Evolutionary conservation across 1,140 invertebrate genomes (phyloP), one percentile per base, ranked within the genome.

Genomic region (Macrocentrus cingulum): DNA sequence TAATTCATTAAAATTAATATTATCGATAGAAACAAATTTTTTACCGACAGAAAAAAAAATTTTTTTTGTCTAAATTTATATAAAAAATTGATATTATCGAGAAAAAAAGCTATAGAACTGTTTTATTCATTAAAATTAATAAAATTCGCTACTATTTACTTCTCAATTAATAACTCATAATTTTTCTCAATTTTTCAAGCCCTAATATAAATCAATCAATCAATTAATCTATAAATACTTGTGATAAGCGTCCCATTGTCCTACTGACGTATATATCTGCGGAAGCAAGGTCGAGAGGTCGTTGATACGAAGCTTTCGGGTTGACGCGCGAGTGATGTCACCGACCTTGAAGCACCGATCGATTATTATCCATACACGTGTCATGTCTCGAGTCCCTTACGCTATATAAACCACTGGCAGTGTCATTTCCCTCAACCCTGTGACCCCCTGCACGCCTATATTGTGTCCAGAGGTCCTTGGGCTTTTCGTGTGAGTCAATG

Each of bases 261-360:
- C 70, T 69, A 74, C 67, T 80, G 72, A 68, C 75, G 76, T 62
- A 64, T 56, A 64, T 59, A 63, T 61, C 58, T 68, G 65, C 45
- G 53, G 25, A 29, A 29, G 25, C 64, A 67, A 73, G 74, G 69
- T 71, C 66, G 69, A 63, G 69, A 68, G 77, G 72, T 76, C 71
- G 71, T 76, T 78, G 75, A 76, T 77, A 73, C 71, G 60, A 46
- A 25, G 52, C 29, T 42, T 54, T 45, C 36, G 57, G 59, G 56
- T 51, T 49, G 59, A 52, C 54, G 62, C 50, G 56, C 60, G 55
- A n/a, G n/a, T n/a, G n/a, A n/a, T 42, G 68, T 50, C 64, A 65
- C 59, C 68, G 71, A 75, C 77, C 75, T 78, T 78, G 77, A 72
- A 62, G 56, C 25, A 32, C 29, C 63, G 68, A 77, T 76, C 74